Evolutionary conservation across 2,797 vertebrate genomes (phyloP).

Genomic region (Thamnophis elegans): DNA sequence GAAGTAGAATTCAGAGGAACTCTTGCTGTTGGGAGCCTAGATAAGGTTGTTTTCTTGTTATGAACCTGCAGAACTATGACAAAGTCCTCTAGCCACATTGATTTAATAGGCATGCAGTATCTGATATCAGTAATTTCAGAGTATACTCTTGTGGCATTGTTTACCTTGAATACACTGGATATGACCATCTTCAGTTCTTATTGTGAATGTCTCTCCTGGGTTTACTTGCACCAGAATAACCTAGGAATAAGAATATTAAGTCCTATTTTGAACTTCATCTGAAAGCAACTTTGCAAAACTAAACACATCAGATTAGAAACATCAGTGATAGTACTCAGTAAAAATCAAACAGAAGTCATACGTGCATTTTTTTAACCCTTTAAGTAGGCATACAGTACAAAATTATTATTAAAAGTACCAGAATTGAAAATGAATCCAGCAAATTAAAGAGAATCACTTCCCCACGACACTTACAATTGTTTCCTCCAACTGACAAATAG

Average conservation of each 20-base stretch:
- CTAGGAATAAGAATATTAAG: constrained; percentile 61
- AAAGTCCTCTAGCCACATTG: not conserved
- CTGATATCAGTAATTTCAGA: not conserved
- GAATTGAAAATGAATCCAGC: not conserved
- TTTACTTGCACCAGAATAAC: constrained; percentile 82
- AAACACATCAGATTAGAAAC: not conserved
- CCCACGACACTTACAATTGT: not conserved
- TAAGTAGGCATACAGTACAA: not conserved
- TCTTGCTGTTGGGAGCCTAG: not conserved
- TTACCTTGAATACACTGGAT: constrained; percentile 81
- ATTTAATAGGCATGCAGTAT: not conserved
- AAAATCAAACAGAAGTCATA: not conserved
- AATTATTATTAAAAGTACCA: not conserved
- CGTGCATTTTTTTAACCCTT: not conserved
- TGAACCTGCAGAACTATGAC: not conserved
- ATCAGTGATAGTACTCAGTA: not conserved
- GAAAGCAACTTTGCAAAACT: not conserved
- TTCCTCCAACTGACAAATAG: not conserved
- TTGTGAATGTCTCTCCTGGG: constrained; percentile 80
- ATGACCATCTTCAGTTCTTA: constrained; percentile 80
- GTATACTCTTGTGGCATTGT: not conserved
- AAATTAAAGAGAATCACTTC: not conserved
- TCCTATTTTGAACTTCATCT: not conserved
- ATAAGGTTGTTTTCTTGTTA: not conserved
- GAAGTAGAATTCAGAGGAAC: not conserved